These are phyloP conservation scores for Toxotes chatareus DNA, from an alignment of 2,113 vertebrate genomes.

Conservation along the genomic window DNA sequence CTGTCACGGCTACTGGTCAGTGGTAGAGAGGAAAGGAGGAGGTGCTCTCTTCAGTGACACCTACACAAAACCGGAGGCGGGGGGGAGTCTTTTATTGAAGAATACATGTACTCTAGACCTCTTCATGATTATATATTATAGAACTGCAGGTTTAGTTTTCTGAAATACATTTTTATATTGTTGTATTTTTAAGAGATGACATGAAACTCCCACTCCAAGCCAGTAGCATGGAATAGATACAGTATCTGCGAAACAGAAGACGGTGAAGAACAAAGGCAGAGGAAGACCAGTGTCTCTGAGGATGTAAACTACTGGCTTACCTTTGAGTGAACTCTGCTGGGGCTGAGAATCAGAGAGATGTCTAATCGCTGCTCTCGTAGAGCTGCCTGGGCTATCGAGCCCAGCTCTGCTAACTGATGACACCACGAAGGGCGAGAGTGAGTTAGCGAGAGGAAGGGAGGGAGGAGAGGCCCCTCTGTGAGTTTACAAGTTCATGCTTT, in stretches of 20 bases:
- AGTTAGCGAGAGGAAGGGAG: conserved; percentile 59
- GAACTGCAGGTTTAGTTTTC: conserved; percentile 7
- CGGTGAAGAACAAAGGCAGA: conserved; percentile 71
- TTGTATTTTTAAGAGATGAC: conserved; percentile 30
- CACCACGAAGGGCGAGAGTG: conserved; percentile 70
- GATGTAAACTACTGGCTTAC: conserved; percentile 77
- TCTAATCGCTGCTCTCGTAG: conserved; percentile 74
- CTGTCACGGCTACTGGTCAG: conserved; percentile 41
- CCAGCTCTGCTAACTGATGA: conserved; percentile 76
- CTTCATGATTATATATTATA: conserved; percentile 12
- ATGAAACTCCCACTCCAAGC: conserved; percentile 36
- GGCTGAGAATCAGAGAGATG: conserved; percentile 80
- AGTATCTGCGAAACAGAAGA: conserved; percentile 60
- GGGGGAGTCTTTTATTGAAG: neutral
- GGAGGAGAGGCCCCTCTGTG: conserved; percentile 76
- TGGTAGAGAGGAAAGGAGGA: conserved; percentile 3
- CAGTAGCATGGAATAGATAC: conserved; percentile 25
- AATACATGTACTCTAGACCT: neutral
- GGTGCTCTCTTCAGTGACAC: neutral
- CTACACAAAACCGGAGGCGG: neutral
- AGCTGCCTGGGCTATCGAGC: conserved; percentile 69
- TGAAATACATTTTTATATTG: conserved; percentile 11
- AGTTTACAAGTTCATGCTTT: conserved; percentile 88
- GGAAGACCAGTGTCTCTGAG: conserved; percentile 62
- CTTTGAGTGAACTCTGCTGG: conserved; percentile 83